Evolutionary conservation across 2,113 vertebrate genomes (phyloP).

Genomic region (Chaetodon trifascialis): DNA sequence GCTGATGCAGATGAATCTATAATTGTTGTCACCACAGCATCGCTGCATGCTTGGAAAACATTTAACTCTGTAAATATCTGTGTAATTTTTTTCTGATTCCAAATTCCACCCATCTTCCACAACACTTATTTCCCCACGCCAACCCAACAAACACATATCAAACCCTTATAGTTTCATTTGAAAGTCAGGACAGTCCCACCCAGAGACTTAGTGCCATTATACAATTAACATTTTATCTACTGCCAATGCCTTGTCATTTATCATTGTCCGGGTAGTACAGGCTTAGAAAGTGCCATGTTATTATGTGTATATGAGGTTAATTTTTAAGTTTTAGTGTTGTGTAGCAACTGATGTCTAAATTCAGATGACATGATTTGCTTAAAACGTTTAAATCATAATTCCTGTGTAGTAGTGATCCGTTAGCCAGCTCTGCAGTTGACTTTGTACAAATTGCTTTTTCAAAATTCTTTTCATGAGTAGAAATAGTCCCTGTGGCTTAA

Average conservation of each 20-base stretch:
- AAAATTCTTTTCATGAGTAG: constrained; percentile 19
- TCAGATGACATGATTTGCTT: constrained; percentile 26
- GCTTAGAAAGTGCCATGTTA: constrained; percentile 34
- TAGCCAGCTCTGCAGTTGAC: constrained; percentile 14
- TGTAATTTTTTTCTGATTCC: constrained; percentile 37
- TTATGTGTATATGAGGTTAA: constrained; percentile 7
- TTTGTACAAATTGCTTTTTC: constrained; percentile 11
- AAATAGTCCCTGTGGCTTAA: constrained; percentile 16
- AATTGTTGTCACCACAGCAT: constrained; percentile 53
- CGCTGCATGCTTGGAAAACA: constrained; percentile 73
- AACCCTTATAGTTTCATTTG: constrained; percentile 8
- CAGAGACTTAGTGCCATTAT: constrained; percentile 50
- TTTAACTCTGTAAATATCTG: constrained; percentile 58
- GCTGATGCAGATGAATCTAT: constrained; percentile 37
- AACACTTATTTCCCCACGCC: not conserved
- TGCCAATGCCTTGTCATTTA: constrained; percentile 44
- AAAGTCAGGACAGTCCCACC: constrained; percentile 6
- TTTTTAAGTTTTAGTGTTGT: constrained; percentile 30
- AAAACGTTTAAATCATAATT: constrained; percentile 21
- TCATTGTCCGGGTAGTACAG: constrained; percentile 5
- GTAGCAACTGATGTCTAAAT: constrained; percentile 25
- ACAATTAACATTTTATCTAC: constrained; percentile 28
- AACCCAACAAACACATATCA: constrained; percentile 37
- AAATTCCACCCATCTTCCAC: constrained; percentile 9
- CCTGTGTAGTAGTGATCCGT: not conserved